A percentile compares a stretch with the other conserved stretches of the same genome.
Evolutionary conservation across 1,140 invertebrate genomes (phyloP).

Genomic region (Drosophila obscura): DNA sequence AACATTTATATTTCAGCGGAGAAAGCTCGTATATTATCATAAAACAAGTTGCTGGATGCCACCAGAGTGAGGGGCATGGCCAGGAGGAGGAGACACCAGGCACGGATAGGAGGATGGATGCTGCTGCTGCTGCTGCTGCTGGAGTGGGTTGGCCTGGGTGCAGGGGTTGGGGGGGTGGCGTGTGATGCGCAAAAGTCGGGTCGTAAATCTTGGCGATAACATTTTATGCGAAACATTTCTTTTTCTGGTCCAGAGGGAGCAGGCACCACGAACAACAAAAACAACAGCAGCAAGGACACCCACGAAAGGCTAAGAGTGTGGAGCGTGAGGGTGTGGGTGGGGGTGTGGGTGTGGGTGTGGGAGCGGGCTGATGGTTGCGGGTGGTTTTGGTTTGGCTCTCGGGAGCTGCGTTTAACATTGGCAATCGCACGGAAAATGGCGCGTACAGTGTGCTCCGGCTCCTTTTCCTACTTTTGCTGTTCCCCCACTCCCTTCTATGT

Average conservation of each 20-base stretch:
- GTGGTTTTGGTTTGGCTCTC: slow-evolving; percentile 59
- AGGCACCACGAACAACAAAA: slow-evolving; percentile 42
- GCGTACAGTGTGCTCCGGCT: slow-evolving; percentile 75
- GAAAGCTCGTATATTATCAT: slow-evolving; percentile 84
- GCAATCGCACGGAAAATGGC: slow-evolving; percentile 81
- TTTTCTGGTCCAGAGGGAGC: slow-evolving; percentile 82
- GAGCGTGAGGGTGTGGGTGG: background rate
- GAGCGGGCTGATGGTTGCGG: slow-evolving; percentile 31
- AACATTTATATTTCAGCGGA: slow-evolving; percentile 84
- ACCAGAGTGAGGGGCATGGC: slow-evolving; percentile 11
- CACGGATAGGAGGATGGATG: too few species aligned
- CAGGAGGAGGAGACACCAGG: background rate
- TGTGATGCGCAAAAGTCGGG: slow-evolving; percentile 84
- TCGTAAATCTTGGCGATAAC: slow-evolving; percentile 84
- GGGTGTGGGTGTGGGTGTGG: background rate
- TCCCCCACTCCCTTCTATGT: too few species aligned
- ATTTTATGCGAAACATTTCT: slow-evolving; percentile 84
- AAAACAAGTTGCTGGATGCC: slow-evolving; percentile 81
- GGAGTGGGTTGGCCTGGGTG: slow-evolving; percentile 17
- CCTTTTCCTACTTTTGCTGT: background rate
- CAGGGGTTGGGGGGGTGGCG: slow-evolving; percentile 38
- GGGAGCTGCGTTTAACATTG: slow-evolving; percentile 75
- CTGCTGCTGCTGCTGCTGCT: too few species aligned
- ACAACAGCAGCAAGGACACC: slow-evolving; percentile 65
- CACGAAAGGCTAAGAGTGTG: slow-evolving; percentile 36